Evolutionary conservation across 2,888 invertebrate genomes (phyloP).

Genomic region (Vesta saturnalis): DNA sequence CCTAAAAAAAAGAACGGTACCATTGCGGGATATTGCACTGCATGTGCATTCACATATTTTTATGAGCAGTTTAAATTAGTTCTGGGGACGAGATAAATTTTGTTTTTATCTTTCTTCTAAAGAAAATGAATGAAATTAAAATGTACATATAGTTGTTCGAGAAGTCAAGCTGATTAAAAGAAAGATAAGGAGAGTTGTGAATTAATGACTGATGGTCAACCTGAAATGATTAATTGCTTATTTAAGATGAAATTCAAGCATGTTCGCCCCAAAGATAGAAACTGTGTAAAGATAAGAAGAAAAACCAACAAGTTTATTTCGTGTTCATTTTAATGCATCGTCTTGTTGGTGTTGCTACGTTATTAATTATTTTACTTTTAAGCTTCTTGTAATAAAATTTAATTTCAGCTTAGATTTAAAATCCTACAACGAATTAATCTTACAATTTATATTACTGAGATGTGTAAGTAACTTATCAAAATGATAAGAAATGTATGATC

Average conservation of each 20-base stretch:
- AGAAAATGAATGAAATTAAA: constrained; percentile 3
- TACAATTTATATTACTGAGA: no score
- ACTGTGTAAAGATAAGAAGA: constrained; percentile 38
- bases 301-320: constrained; percentile 41
- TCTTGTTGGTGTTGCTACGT: constrained; percentile 33
- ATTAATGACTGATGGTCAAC: constrained; percentile 45
- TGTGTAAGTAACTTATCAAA: no score
- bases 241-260: constrained; percentile 43
- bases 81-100: not conserved
- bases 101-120: not conserved
- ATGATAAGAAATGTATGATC: no score
- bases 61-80: constrained; percentile 29
- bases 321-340: constrained; percentile 42
- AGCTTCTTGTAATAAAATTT: not conserved
- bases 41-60: constrained; percentile 24
- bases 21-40: constrained; percentile 18
- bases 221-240: constrained; percentile 45
- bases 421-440: not conserved
- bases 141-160: not conserved
- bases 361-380: constrained; percentile 37
- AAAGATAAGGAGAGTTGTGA: constrained; percentile 35
- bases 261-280: constrained; percentile 38
- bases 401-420: constrained; percentile 8
- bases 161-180: constrained; percentile 28
- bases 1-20: constrained; percentile 21